A percentile compares a stretch with the other conserved stretches of the same genome.
phyloP scores from a whole-genome alignment of 2,113 vertebrate species.

The Orycteropus afer region DNA sequence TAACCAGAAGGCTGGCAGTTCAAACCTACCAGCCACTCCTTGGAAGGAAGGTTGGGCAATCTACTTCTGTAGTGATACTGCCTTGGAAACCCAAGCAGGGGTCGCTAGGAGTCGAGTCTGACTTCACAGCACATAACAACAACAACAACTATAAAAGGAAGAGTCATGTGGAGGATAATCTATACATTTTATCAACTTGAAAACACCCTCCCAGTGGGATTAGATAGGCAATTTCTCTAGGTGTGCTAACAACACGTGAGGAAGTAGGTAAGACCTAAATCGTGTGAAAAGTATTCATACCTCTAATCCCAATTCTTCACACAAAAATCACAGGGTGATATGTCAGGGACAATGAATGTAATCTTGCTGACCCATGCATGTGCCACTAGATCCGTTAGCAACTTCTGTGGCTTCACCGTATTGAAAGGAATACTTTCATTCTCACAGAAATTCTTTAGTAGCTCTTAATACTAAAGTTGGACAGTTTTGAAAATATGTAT shows the following conservation, averaged over 20 bases:
- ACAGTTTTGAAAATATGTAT: background rate
- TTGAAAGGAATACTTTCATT: background rate
- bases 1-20: no score
- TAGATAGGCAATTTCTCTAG: background rate
- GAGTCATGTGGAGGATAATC: background rate
- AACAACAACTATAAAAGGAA: no score
- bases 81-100: no score
- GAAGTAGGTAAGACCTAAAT: background rate
- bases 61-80: no score
- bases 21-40: no score
- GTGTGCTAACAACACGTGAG: background rate
- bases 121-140: no score
- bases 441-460: background rate
- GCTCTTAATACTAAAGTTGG: background rate
- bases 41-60: no score
- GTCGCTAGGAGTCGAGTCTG: no score
- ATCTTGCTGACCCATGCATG: background rate
- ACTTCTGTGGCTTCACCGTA: background rate
- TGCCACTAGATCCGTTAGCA: background rate
- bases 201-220: background rate
- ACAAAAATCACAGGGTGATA: background rate
- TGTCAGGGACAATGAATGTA: background rate
- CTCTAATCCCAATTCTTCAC: background rate
- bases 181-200: background rate
- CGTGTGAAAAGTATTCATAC: background rate